Percentiles rank a stretch among this genome's conserved stretches.
Evolutionary conservation across 2,113 vertebrate genomes (phyloP).

Genomic region (Hippocampus mohnikei): DNA sequence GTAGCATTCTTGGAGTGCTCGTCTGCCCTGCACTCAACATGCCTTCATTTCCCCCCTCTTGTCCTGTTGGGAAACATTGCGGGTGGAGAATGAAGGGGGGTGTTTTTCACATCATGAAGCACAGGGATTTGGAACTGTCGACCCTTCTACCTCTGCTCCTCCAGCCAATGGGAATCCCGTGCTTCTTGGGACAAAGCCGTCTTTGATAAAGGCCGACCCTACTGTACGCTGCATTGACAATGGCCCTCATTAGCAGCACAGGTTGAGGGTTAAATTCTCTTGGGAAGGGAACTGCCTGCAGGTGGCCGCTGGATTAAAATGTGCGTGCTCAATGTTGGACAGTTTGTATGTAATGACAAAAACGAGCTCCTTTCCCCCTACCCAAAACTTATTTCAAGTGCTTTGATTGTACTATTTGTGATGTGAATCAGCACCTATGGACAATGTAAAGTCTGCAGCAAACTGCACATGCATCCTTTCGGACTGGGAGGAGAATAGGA

Average conservation of each 20-base stretch:
- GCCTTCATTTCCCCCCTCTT: conserved; percentile 49
- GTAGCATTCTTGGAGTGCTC: conserved; percentile 64
- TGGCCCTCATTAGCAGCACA: conserved; percentile 35
- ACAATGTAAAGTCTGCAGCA: too few species aligned
- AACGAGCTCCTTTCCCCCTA: neutral
- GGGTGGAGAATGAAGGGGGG: conserved; percentile 4
- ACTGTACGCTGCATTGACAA: conserved; percentile 24
- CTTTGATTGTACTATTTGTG: neutral
- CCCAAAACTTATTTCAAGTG: neutral
- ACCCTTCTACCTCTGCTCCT: conserved; percentile 40
- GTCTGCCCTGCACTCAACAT: conserved; percentile 56
- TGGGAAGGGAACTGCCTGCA: conserved; percentile 8
- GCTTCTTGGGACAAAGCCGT: conserved; percentile 50
- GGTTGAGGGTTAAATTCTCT: conserved; percentile 42
- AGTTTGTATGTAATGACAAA: neutral
- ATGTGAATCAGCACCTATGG: neutral
- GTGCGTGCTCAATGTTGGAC: neutral
- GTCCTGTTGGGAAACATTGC: conserved; percentile 21
- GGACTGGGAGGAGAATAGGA: neutral
- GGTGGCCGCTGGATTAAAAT: conserved; percentile 15
- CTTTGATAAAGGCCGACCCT: conserved; percentile 45
- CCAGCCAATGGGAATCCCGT: conserved; percentile 25
- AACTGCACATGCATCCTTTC: neutral
- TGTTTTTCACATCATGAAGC: conserved; percentile 25
- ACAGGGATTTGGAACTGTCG: conserved; percentile 27